A percentile compares a stretch with the other conserved stretches of the same genome.
Conservation (phyloP, 1,140 invertebrate species). For the Copidosoma floridanum region DNA sequence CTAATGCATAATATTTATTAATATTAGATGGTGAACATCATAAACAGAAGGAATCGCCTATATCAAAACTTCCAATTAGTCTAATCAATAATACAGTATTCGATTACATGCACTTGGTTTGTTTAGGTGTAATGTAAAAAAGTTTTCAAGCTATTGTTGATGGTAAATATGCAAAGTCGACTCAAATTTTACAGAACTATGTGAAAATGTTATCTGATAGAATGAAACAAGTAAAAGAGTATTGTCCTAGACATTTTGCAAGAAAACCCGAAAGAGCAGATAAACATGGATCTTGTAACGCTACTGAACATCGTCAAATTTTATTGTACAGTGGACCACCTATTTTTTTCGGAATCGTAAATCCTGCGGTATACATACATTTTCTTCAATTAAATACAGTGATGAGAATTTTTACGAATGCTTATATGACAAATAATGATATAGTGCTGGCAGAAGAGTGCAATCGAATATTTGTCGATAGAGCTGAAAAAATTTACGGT, state of each 20-base stretch:
- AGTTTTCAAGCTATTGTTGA: slow-evolving; percentile 16
- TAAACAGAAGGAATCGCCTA: slow-evolving; percentile 11
- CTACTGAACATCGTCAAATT: slow-evolving; percentile 22
- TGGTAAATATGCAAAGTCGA: slow-evolving; percentile 4
- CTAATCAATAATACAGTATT: slow-evolving; percentile 19
- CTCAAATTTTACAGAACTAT: neutral
- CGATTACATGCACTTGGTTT: slow-evolving; percentile 27
- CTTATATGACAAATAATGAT: neutral
- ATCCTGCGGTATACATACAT: slow-evolving; percentile 14
- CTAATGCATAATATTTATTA: slow-evolving; percentile 17
- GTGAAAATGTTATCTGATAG: slow-evolving; percentile 9
- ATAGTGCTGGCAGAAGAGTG: slow-evolving; percentile 15
- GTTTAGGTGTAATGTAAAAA: slow-evolving; percentile 20
- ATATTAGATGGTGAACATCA: slow-evolving; percentile 24
- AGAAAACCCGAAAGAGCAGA: neutral
- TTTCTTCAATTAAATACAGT: slow-evolving; percentile 17
- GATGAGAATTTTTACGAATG: slow-evolving; percentile 8
- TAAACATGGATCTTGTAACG: slow-evolving; percentile 16
- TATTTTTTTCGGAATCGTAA: slow-evolving; percentile 5
- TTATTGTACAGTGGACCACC: slow-evolving; percentile 18
- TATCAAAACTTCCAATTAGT: slow-evolving; percentile 5
- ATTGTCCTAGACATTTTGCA: slow-evolving; percentile 19
- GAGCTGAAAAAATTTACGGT: slow-evolving; percentile 20
- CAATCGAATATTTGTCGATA: slow-evolving; percentile 23
- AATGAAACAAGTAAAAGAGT: slow-evolving; percentile 8